phyloP scores from a whole-genome alignment of 2,888 invertebrate species.

The Platycheirus albimanus region DNA sequence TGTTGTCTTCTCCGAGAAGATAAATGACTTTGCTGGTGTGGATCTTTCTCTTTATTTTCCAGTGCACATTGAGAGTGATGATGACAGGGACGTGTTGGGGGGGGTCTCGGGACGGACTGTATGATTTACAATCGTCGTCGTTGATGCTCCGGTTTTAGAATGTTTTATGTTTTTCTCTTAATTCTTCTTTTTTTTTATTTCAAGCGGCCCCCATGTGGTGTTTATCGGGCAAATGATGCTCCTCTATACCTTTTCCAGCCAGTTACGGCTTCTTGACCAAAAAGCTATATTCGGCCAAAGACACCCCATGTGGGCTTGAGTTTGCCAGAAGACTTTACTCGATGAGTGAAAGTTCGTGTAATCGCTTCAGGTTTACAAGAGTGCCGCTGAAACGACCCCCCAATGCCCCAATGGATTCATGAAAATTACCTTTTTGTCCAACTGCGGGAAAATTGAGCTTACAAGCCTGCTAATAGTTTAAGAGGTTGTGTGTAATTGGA shows the following conservation, averaged over 20 bases:
- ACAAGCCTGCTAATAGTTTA: slow-evolving; percentile 61
- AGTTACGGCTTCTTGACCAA: slow-evolving; percentile 50
- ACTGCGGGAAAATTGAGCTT: slow-evolving; percentile 56
- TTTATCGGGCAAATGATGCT: slow-evolving; percentile 65
- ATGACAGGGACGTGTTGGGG: slow-evolving; percentile 9
- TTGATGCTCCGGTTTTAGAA: slow-evolving; percentile 65
- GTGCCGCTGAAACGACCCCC: slow-evolving; percentile 55
- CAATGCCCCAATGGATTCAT: slow-evolving; percentile 53
- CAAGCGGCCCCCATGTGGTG: slow-evolving; percentile 65
- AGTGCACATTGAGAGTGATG: slow-evolving; percentile 42
- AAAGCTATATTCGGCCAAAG: no score
- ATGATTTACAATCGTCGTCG: slow-evolving; percentile 71
- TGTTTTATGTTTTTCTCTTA: slow-evolving; percentile 50
- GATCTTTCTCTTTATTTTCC: slow-evolving; percentile 32
- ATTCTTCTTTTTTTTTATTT: slow-evolving; percentile 18
- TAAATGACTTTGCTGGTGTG: slow-evolving; percentile 61
- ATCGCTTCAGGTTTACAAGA: slow-evolving; percentile 63
- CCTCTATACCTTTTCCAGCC: slow-evolving; percentile 23
- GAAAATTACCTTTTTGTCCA: slow-evolving; percentile 61
- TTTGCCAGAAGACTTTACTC: slow-evolving; percentile 51
- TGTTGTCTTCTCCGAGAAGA: slow-evolving; percentile 67
- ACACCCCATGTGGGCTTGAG: slow-evolving; percentile 47
- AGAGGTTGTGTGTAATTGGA: slow-evolving; percentile 48
- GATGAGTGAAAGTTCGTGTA: slow-evolving; percentile 72
- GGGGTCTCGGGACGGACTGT: no score